phyloP scores from a whole-genome alignment of 53 echinoderm and acorn worm species.

The Stichopus horrens region DNA sequence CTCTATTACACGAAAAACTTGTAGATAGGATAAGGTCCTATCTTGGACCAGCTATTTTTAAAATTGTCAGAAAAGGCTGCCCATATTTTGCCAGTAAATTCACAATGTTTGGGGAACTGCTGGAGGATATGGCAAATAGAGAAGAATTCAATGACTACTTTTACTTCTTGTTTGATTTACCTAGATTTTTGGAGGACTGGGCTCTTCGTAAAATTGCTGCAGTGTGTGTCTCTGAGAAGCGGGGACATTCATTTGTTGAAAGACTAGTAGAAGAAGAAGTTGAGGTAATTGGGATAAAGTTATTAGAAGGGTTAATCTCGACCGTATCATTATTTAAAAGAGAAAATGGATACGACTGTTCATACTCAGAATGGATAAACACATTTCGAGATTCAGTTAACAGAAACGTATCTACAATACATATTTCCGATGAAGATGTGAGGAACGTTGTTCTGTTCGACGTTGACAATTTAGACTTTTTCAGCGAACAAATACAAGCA shows the following conservation, averaged over 20 bases:
- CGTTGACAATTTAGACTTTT: constrained; percentile 7
- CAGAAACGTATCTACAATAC: neutral
- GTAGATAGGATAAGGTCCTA: neutral
- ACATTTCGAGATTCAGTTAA: neutral
- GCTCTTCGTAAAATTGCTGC: neutral
- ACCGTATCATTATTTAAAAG: neutral
- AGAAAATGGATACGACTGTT: neutral
- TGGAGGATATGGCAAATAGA: constrained; percentile 9
- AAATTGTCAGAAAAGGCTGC: neutral
- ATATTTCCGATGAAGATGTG: constrained; percentile 10
- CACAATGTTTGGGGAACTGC: neutral
- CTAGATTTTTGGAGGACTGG: constrained; percentile 17
- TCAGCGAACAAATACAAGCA: neutral
- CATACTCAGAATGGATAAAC: neutral
- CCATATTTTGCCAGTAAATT: constrained; percentile 19
- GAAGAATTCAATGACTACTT: neutral
- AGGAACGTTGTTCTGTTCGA: neutral
- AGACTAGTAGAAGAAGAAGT: neutral
- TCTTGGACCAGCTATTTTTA: constrained; percentile 26
- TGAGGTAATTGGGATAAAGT: neutral
- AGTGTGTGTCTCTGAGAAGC: neutral
- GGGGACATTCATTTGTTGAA: neutral
- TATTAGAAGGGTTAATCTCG: neutral
- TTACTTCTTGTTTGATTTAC: neutral
- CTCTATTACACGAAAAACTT: neutral